Evolutionary conservation across 2,113 vertebrate genomes (phyloP).

Genomic region (Syrmaticus mikado): DNA sequence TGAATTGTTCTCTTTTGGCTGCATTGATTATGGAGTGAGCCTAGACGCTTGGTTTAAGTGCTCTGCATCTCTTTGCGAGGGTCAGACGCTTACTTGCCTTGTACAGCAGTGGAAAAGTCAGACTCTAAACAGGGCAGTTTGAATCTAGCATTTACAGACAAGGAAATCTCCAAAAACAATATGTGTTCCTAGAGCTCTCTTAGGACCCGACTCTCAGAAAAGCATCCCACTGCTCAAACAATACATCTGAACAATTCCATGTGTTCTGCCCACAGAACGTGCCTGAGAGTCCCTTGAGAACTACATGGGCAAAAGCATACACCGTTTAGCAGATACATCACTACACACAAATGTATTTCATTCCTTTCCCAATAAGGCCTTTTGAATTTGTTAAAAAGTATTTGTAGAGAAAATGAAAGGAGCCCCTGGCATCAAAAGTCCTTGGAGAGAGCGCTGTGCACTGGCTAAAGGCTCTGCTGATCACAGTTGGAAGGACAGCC

Average conservation of each 20-base stretch:
- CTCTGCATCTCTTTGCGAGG: background rate
- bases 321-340: conserved; percentile 30
- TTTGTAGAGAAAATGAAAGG: conserved; percentile 68
- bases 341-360: conserved; percentile 36
- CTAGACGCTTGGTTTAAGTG: background rate
- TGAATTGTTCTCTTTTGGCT: background rate
- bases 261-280: conserved; percentile 29
- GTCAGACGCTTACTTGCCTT: background rate
- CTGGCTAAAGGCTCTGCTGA: conserved; percentile 67
- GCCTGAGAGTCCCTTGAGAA: conserved; percentile 27
- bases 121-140: background rate
- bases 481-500: conserved; percentile 65
- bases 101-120: background rate
- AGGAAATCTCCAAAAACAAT: background rate
- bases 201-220: background rate
- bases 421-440: conserved; percentile 61
- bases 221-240: background rate
- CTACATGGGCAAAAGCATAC: background rate
- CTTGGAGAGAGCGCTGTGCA: conserved; percentile 52
- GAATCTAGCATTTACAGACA: background rate
- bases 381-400: conserved; percentile 65
- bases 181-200: background rate
- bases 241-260: conserved; percentile 30
- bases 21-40: background rate
- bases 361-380: conserved; percentile 41